A percentile compares a stretch with the other conserved stretches of the same genome.
phyloP scores from a whole-genome alignment of 2,113 vertebrate genomes.

The Maccullochella peelii region DNA sequence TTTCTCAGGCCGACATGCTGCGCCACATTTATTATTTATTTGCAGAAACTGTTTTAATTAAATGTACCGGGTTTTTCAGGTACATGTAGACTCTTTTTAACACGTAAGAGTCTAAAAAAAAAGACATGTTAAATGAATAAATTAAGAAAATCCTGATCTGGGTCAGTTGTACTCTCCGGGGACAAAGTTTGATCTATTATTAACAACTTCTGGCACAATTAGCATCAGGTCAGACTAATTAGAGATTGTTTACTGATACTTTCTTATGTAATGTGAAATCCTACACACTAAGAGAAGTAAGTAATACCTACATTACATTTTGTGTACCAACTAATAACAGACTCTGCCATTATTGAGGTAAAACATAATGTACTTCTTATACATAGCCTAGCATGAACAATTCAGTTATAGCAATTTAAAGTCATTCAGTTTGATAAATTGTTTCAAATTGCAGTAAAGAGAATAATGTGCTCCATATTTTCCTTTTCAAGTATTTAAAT shows the following conservation, averaged over 20 bases:
- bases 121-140: not conserved
- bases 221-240: conserved; percentile 59
- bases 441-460: not conserved
- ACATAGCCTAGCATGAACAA: not conserved
- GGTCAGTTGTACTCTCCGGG: conserved; percentile 48
- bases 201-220: conserved; percentile 53
- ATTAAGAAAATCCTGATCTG: conserved; percentile 37
- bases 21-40: conserved; percentile 33
- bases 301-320: conserved; percentile 31
- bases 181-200: conserved; percentile 70
- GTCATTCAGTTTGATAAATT: not conserved
- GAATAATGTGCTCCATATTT: not conserved
- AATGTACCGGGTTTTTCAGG: conserved; percentile 8
- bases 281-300: conserved; percentile 48
- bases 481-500: not conserved
- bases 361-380: not conserved
- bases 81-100: not conserved
- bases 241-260: conserved; percentile 67
- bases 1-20: conserved; percentile 2
- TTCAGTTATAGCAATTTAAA: conserved; percentile 1
- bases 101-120: not conserved
- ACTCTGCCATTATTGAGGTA: not conserved
- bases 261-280: conserved; percentile 59
- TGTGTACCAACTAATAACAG: not conserved
- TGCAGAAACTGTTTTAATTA: conserved; percentile 2